Conservation (phyloP, 2,888 invertebrate genomes). For the Odontomyia ornata region DNA sequence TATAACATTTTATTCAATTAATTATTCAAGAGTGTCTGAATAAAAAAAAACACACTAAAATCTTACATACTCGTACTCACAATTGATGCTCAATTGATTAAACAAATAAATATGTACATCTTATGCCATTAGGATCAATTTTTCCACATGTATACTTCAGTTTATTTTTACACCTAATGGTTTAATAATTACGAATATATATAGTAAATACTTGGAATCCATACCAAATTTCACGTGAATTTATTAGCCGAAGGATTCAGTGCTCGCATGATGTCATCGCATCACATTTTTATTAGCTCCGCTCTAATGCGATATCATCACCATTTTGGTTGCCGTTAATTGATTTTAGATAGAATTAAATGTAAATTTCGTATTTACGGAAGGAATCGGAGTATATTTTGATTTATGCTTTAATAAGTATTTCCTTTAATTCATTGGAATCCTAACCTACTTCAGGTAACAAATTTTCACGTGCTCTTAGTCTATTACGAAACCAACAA, state of each 20-base stretch:
- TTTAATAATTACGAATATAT: too few relatives aligned
- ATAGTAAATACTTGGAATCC: too few relatives aligned
- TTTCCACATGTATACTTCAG: too few relatives aligned
- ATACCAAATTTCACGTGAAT: neutral
- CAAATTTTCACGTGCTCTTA: neutral
- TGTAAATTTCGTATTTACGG: neutral
- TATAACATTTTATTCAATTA: too few relatives aligned
- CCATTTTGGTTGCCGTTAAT: neutral
- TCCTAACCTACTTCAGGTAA: neutral
- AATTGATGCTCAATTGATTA: too few relatives aligned
- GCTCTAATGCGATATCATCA: neutral
- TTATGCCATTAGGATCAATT: too few relatives aligned
- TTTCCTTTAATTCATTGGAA: constrained; percentile 1
- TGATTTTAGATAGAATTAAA: neutral
- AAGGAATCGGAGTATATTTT: neutral
- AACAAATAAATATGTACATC: too few relatives aligned
- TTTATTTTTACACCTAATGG: too few relatives aligned
- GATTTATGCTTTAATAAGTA: neutral
- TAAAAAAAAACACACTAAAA: too few relatives aligned
- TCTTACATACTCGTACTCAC: too few relatives aligned
- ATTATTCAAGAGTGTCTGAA: too few relatives aligned
- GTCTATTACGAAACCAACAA: neutral
- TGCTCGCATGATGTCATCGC: neutral
- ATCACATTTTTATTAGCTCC: neutral
- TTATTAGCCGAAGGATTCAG: neutral